Evolutionary conservation across 2,888 invertebrate genomes (phyloP).

Genomic region (Gastrophysa polygoni): DNA sequence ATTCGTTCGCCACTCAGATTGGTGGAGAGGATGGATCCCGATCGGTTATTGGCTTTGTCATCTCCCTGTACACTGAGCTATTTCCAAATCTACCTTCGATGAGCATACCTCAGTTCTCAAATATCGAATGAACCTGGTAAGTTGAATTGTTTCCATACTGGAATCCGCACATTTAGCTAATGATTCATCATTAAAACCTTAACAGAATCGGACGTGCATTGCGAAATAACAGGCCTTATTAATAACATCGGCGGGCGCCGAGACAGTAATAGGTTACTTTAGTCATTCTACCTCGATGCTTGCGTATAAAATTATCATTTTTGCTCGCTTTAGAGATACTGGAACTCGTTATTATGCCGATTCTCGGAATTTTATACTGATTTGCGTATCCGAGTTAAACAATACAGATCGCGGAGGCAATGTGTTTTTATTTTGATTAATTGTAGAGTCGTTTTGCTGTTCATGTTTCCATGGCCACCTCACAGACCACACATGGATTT

Average conservation of each 20-base stretch:
- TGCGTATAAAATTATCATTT: constrained; percentile 24
- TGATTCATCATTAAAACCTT: constrained; percentile 19
- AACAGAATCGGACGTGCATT: constrained; percentile 20
- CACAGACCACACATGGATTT: constrained; percentile 6
- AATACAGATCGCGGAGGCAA: constrained; percentile 7
- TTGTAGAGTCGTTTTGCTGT: constrained; percentile 5
- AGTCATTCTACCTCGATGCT: constrained; percentile 18
- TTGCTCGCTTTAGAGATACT: constrained; percentile 18
- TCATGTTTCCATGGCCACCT: not conserved
- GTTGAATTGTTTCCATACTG: not conserved
- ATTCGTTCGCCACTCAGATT: too few relatives aligned
- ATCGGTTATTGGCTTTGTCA: too few relatives aligned
- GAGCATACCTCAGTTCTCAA: too few relatives aligned
- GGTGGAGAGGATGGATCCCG: too few relatives aligned
- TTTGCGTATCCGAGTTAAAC: constrained; percentile 15
- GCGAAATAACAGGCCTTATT: constrained; percentile 29
- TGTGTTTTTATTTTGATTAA: constrained; percentile 12
- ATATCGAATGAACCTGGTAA: not conserved
- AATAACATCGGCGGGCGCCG: constrained; percentile 23
- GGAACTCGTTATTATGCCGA: constrained; percentile 16
- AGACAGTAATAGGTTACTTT: constrained; percentile 32
- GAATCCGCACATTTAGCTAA: constrained; percentile 16
- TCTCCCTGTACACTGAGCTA: too few relatives aligned
- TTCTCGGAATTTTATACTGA: constrained; percentile 14
- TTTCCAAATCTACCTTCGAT: too few relatives aligned